Evolutionary conservation across 2,888 invertebrate species (phyloP), one percentile per base, ranked within the genome.

Genomic region (Drosophila neoperkinsi): DNA sequence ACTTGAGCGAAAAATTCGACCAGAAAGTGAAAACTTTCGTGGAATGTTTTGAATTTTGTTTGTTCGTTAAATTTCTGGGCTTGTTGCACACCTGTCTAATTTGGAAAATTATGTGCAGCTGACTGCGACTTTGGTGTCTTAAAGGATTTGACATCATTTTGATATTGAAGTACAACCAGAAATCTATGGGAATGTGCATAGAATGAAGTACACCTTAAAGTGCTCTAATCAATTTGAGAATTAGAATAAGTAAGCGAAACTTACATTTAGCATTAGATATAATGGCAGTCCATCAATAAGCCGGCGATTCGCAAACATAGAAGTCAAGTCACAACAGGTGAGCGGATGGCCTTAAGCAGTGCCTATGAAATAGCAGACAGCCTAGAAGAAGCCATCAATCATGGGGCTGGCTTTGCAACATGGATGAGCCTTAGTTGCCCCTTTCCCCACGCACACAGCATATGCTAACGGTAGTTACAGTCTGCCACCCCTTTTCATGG

Each of bases 381-480:
- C 67, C 73, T 53, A 55, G 57, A 62, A 63, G 63, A 62, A 65
- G 66, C 74, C 77, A 86, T 86, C 88, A 86, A 86, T 86, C 86
- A 78, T 71, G 60, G 70, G 71, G 16, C 25, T 25, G 46, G 46
- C 60, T 73, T 85, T 74, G 57, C 56, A 66, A 62, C 65, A 56
- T 43, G 69, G 73, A 55, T 80, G 73, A 77, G 77, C 73, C 61
- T 59, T n/a, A 50, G 36, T 31, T 50, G 46, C 38, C 43, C 4
- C 51, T 43, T 30, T 33, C 30, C 28, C 30, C 61, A 63, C 30
- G n/a, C 53, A 53, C 60, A 49, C 53, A 67, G 65, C 80, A 87
- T 87, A 84, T 82, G 84, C 71, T 71, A 70, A 58, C 57, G 75
- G 63, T 64, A 70, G 79, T 80, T 77, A 63, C 51, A 61, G 72